Conservation (phyloP, 2,113 vertebrate species). For the Microtus oregoni region DNA sequence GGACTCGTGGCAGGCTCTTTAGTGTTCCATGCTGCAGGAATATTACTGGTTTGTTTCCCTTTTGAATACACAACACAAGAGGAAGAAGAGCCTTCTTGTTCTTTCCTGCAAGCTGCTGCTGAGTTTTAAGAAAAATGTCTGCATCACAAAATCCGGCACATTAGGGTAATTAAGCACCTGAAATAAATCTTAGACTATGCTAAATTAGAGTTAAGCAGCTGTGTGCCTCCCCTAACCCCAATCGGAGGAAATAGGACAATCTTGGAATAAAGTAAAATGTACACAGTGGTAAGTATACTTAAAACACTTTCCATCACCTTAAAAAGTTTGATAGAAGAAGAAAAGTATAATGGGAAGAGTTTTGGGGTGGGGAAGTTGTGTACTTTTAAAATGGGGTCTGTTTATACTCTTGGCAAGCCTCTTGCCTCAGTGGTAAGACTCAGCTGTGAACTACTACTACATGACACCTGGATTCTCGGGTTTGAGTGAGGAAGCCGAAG, state of each 20-base stretch:
- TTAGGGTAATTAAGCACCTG: neutral
- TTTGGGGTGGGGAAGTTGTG: neutral
- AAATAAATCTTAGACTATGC: constrained; percentile 35
- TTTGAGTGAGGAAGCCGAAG: neutral
- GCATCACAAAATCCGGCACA: neutral
- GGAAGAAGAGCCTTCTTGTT: neutral
- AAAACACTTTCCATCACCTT: neutral
- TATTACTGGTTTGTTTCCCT: neutral
- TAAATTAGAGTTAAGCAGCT: neutral
- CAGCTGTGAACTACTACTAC: neutral
- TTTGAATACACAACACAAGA: neutral
- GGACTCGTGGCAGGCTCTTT: neutral
- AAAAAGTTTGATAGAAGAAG: neutral
- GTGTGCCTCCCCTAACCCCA: neutral
- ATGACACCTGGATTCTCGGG: neutral
- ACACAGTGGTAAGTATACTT: neutral
- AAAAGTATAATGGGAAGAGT: neutral
- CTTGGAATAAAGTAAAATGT: neutral
- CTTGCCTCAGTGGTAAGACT: neutral
- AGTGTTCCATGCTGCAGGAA: neutral
- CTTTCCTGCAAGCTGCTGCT: neutral
- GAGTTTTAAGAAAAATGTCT: neutral
- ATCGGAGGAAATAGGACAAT: neutral
- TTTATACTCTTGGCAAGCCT: neutral
- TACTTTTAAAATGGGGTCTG: neutral